These are phyloP conservation scores for Zenarchopterus dispar DNA, from an alignment of 2,797 vertebrate genomes.

Conservation along the genomic window DNA sequence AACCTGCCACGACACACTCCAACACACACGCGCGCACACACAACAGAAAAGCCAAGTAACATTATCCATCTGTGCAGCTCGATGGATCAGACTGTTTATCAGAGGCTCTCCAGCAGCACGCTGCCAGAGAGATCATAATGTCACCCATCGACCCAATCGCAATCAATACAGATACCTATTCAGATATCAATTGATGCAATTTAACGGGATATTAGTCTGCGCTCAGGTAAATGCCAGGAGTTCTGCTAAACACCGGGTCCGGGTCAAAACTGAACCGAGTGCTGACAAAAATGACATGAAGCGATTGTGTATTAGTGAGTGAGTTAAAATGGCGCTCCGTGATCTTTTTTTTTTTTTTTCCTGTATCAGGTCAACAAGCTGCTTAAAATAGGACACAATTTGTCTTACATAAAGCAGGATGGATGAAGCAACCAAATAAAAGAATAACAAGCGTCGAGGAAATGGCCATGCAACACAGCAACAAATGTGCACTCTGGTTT, in stretches of 20 bases:
- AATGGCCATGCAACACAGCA: slow-evolving; percentile 54
- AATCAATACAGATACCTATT: slow-evolving; percentile 71
- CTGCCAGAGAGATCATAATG: slow-evolving; percentile 72
- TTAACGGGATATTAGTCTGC: slow-evolving; percentile 65
- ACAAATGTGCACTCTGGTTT: slow-evolving; percentile 62
- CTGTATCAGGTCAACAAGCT: slow-evolving; percentile 57
- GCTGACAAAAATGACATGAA: slow-evolving; percentile 28
- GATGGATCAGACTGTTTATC: slow-evolving; percentile 74
- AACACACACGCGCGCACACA: slow-evolving; percentile 49
- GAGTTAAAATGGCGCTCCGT: slow-evolving; percentile 26
- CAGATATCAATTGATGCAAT: slow-evolving; percentile 67
- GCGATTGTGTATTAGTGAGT: slow-evolving; percentile 30
- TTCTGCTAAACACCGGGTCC: slow-evolving; percentile 47
- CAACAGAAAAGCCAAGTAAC: slow-evolving; percentile 60
- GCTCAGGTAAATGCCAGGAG: slow-evolving; percentile 73
- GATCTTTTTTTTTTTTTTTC: slow-evolving; percentile 10
- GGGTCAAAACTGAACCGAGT: slow-evolving; percentile 45
- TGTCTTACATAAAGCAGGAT: slow-evolving; percentile 67
- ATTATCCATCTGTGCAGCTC: slow-evolving; percentile 64
- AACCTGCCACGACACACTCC: slow-evolving; percentile 74
- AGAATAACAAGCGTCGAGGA: slow-evolving; percentile 60
- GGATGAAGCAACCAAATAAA: slow-evolving; percentile 57
- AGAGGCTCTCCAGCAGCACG: slow-evolving; percentile 59
- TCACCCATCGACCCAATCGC: slow-evolving; percentile 58
- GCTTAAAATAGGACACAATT: slow-evolving; percentile 68